phyloP scores from a whole-genome alignment of 2,888 invertebrate genomes.

The Tupiocoris notatus region DNA sequence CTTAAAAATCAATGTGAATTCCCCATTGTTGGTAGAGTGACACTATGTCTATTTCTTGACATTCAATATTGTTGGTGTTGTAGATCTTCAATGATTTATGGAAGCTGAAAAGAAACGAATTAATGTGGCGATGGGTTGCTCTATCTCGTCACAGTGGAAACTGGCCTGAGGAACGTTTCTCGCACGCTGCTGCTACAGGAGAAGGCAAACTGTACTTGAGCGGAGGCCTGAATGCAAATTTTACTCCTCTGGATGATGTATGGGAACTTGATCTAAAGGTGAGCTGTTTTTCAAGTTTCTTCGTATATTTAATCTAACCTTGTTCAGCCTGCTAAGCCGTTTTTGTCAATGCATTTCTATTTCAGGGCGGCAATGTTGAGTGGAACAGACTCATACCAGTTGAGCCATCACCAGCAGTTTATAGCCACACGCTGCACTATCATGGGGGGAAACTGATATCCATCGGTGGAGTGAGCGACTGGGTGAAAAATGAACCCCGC shows the following conservation, averaged over 20 bases:
- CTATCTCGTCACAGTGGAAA: not conserved
- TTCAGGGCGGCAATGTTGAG: constrained; percentile 3
- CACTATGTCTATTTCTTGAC: no score
- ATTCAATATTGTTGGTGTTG: no score
- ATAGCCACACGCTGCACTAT: constrained; percentile 40
- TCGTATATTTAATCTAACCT: no score
- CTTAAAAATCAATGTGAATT: no score
- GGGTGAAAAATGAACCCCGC: not conserved
- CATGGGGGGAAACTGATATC: constrained; percentile 20
- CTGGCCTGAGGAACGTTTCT: constrained; percentile 41
- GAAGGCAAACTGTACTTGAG: constrained; percentile 36
- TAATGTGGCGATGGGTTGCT: constrained; percentile 25
- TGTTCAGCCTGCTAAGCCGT: no score
- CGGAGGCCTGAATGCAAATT: constrained; percentile 42
- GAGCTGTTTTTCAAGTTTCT: no score
- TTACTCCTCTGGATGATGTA: constrained; percentile 41
- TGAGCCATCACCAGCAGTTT: constrained; percentile 11
- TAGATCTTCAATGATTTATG: constrained; percentile 46
- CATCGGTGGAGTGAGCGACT: constrained; percentile 42
- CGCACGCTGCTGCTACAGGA: constrained; percentile 35
- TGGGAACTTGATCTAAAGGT: constrained; percentile 37
- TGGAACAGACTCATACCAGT: constrained; percentile 1
- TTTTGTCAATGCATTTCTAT: no score
- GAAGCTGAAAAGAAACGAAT: constrained; percentile 31
- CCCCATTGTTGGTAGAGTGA: no score